Evolutionary conservation across 2,797 vertebrate genomes (phyloP).

Genomic region (Intellagama lesueurii): DNA sequence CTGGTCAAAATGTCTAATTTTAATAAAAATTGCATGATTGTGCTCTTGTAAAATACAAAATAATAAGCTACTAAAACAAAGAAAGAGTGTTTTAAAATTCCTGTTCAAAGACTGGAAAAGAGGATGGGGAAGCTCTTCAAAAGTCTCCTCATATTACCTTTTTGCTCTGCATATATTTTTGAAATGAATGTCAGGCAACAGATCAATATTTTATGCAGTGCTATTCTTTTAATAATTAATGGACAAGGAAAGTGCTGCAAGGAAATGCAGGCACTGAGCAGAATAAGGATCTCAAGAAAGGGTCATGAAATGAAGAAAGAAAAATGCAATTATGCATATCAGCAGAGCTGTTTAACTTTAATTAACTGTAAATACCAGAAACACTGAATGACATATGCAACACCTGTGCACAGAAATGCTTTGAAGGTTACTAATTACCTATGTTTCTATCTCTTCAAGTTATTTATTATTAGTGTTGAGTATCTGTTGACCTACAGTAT

Average conservation of each 20-base stretch:
- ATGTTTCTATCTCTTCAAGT: constrained; percentile 30
- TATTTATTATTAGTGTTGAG: constrained; percentile 15
- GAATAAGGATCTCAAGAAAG: constrained; percentile 43
- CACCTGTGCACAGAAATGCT: constrained; percentile 33
- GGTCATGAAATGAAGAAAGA: constrained; percentile 61
- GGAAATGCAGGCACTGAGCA: constrained; percentile 64
- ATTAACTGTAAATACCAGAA: constrained; percentile 67
- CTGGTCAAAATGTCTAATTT: neutral
- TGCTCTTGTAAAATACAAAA: neutral
- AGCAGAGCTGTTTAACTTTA: constrained; percentile 66
- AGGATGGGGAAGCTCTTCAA: constrained; percentile 44
- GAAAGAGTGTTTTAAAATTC: constrained; percentile 44
- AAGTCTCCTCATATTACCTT: constrained; percentile 55
- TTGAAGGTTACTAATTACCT: constrained; percentile 44
- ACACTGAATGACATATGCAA: constrained; percentile 52
- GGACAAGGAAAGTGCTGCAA: constrained; percentile 58
- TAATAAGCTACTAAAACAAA: constrained; percentile 26
- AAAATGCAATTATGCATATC: constrained; percentile 65
- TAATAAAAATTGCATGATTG: neutral
- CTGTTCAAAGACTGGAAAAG: constrained; percentile 26
- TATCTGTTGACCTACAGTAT: neutral
- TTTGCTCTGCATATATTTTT: constrained; percentile 62
- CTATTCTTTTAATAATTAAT: constrained; percentile 78
- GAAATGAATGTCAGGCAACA: constrained; percentile 69
- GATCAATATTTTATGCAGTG: constrained; percentile 76